Percentiles rank a stretch among this genome's conserved stretches.
These are phyloP conservation scores for Phymastichus coffea DNA, from an alignment of 1,140 invertebrate genomes.

Conservation along the genomic window DNA sequence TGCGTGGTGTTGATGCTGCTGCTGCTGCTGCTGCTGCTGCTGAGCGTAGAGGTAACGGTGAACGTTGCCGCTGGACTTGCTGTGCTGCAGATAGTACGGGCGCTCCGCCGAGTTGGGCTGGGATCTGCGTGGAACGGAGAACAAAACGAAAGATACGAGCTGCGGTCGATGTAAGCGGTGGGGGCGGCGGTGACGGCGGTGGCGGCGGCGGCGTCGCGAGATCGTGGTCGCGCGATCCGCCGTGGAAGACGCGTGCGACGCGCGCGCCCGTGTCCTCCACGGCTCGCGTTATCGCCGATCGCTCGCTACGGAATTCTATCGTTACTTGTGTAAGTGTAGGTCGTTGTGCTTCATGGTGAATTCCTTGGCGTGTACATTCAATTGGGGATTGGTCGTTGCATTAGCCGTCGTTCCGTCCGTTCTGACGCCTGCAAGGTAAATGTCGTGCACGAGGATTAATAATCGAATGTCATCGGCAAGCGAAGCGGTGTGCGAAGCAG, in stretches of 20 bases:
- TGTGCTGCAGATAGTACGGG: slow-evolving; percentile 57
- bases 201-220: no score
- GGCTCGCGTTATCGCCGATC: no score
- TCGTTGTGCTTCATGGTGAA: slow-evolving; percentile 75
- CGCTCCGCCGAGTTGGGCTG: slow-evolving; percentile 45
- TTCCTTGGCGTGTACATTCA: slow-evolving; percentile 83
- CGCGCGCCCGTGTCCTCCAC: no score
- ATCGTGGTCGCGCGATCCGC: no score
- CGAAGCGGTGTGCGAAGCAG: no score
- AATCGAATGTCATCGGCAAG: no score
- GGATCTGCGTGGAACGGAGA: slow-evolving; percentile 43
- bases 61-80: slow-evolving; percentile 65
- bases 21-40: slow-evolving; percentile 46
- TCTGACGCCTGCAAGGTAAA: slow-evolving; percentile 50
- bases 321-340: slow-evolving; percentile 61
- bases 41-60: slow-evolving; percentile 55
- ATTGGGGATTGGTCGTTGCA: slow-evolving; percentile 52
- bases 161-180: no score
- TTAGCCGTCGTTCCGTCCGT: slow-evolving; percentile 46
- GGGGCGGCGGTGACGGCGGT: no score
- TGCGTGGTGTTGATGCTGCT: slow-evolving; percentile 36
- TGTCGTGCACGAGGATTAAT: no score
- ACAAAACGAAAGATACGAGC: slow-evolving; percentile 33
- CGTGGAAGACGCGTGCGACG: no score
- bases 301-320: no score